Conservation (phyloP, 2,113 vertebrate genomes). For the Anolis carolinensis region DNA sequence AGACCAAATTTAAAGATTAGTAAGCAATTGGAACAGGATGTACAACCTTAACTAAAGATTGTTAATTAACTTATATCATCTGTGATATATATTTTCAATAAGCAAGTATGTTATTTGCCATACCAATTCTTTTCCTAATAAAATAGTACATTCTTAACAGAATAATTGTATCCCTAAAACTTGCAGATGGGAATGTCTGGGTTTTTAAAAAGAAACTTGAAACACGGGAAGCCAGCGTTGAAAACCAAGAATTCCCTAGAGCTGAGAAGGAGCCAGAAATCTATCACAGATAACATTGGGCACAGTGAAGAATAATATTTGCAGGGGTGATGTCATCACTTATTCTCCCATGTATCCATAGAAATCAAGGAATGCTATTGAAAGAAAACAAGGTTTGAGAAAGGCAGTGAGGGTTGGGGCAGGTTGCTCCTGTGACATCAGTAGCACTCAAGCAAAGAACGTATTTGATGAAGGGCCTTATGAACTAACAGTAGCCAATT, state of each 20-base stretch:
- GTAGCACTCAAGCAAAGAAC: neutral
- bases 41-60: neutral
- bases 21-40: neutral
- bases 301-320: neutral
- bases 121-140: neutral
- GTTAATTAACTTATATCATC: neutral
- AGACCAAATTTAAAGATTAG: neutral
- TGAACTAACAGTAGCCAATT: neutral
- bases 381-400: neutral
- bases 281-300: neutral
- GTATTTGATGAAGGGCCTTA: neutral
- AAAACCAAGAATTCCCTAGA: neutral
- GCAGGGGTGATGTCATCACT: neutral
- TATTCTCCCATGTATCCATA: neutral
- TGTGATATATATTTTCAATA: neutral
- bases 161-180: neutral
- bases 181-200: neutral
- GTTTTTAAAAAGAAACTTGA: neutral
- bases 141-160: neutral
- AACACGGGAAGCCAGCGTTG: neutral
- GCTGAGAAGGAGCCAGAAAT: neutral
- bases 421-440: neutral
- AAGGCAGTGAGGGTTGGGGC: neutral
- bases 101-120: neutral
- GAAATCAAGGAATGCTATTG: neutral